Evolutionary conservation across 2,888 invertebrate species (phyloP).

Genomic region (Heteromurus nitidus): DNA sequence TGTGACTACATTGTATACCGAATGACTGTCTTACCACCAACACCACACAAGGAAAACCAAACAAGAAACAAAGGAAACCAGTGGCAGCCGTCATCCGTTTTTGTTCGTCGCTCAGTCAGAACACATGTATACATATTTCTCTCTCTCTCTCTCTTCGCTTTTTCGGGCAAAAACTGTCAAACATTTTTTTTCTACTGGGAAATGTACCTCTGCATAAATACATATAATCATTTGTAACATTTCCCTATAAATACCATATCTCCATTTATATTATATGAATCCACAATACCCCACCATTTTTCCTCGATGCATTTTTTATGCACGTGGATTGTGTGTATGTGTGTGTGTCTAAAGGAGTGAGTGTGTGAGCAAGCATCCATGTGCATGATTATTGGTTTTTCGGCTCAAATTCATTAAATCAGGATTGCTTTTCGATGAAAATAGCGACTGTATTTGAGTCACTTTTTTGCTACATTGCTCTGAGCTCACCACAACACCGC

Average conservation of each 20-base stretch:
- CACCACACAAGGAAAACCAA: conserved; percentile 2
- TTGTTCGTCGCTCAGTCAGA: conserved; percentile 18
- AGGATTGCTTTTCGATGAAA: conserved; percentile 37
- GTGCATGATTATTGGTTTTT: conserved; percentile 26
- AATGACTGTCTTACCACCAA: no score
- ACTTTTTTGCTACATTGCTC: not conserved
- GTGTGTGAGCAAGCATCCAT: conserved; percentile 14
- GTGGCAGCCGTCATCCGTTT: conserved; percentile 13
- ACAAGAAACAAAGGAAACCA: not conserved
- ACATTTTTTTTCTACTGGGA: not conserved
- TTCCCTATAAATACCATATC: no score
- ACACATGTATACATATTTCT: not conserved
- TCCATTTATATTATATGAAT: no score
- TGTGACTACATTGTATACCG: not conserved
- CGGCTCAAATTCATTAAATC: conserved; percentile 42
- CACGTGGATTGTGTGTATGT: no score
- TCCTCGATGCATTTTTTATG: no score
- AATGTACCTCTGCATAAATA: no score
- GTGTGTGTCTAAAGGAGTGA: no score
- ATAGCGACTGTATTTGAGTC: not conserved
- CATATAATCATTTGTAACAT: not conserved
- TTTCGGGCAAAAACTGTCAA: conserved; percentile 19
- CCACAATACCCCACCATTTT: no score
- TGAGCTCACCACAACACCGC: not conserved
- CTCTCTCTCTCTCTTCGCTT: no score